These are phyloP conservation scores for Aphis craccivora DNA, from an alignment of 1,140 invertebrate species.

Conservation along the genomic window DNA sequence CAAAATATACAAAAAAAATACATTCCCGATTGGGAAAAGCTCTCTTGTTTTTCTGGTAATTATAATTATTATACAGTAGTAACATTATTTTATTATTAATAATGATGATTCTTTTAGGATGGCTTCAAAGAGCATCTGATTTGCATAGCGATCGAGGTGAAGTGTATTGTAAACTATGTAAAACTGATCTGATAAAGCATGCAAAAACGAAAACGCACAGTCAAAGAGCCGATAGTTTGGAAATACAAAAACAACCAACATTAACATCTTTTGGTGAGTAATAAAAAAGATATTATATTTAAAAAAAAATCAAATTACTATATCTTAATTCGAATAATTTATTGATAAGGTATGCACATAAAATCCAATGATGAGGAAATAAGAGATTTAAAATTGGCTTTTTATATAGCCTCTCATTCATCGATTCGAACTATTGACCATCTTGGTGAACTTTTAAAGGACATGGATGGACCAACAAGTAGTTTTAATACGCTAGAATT, in stretches of 20 bases:
- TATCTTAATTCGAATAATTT: neutral
- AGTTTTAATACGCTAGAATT: conserved; percentile 14
- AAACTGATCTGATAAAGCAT: neutral
- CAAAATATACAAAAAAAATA: neutral
- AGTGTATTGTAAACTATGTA: neutral
- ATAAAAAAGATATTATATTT: neutral
- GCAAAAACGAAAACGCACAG: neutral
- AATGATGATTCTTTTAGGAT: neutral
- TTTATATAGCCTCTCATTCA: conserved; percentile 15
- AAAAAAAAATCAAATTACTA: neutral
- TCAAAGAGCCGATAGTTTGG: neutral
- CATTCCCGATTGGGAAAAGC: conserved; percentile 5
- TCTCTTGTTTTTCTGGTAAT: neutral
- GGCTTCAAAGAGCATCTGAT: conserved; percentile 11
- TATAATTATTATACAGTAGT: conserved; percentile 15
- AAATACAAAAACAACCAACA: conserved; percentile 13
- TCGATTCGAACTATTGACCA: neutral
- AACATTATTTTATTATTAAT: neutral
- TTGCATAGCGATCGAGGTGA: neutral
- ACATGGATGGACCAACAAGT: neutral
- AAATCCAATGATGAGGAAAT: neutral
- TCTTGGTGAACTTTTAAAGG: conserved; percentile 11
- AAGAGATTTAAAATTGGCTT: neutral
- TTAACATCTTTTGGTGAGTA: conserved; percentile 14
- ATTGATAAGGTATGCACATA: neutral